These are phyloP conservation scores for Coregonus clupeaformis DNA, from an alignment of 2,113 vertebrate genomes.

Conservation along the genomic window DNA sequence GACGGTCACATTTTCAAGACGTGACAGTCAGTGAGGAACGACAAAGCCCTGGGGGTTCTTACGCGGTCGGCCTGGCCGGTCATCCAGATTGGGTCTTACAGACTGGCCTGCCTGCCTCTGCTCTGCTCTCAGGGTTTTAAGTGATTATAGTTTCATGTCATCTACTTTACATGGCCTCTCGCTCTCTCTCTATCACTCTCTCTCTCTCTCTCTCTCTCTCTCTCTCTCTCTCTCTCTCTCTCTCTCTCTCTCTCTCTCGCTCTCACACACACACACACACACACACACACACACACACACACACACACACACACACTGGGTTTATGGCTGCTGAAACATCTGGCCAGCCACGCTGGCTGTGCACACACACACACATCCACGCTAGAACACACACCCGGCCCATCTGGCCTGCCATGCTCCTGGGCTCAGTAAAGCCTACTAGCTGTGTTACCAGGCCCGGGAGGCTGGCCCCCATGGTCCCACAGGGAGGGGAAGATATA, in stretches of 20 bases:
- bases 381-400: not conserved
- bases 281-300: no score
- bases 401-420: not conserved
- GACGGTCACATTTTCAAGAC: conserved; percentile 4
- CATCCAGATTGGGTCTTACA: not conserved
- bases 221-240: not conserved
- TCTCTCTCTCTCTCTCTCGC: no score
- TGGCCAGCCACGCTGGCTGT: no score
- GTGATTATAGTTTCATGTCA: not conserved
- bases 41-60: conserved; percentile 1
- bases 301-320: no score
- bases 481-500: no score
- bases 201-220: not conserved
- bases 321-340: no score
- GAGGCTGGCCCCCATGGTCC: no score
- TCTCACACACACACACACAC: no score
- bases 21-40: not conserved
- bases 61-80: not conserved
- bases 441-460: no score
- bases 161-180: not conserved
- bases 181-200: not conserved
- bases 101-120: not conserved
- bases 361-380: no score
- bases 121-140: conserved; percentile 1
- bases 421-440: no score